Conservation (phyloP, 2,113 vertebrate genomes). For the Epinephelus lanceolatus region DNA sequence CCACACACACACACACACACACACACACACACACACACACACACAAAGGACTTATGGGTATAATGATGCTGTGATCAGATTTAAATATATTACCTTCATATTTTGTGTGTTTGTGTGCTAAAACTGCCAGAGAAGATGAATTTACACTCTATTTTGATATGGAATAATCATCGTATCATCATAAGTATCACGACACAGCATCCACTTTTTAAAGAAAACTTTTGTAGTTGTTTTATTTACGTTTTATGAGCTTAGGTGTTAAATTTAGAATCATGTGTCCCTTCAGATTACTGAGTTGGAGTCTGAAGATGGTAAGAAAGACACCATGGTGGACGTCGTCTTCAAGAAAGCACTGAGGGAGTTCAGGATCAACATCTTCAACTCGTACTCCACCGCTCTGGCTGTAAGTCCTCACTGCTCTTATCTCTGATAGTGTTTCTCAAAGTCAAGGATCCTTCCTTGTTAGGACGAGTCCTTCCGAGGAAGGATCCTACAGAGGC, state of each 20-base stretch:
- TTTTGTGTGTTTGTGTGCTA: not conserved
- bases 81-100: not conserved
- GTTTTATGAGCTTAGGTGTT: not conserved
- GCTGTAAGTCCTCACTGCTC: constrained; percentile 84
- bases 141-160: not conserved
- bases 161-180: not conserved
- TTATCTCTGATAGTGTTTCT: not conserved
- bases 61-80: not conserved
- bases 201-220: not conserved
- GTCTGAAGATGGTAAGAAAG: constrained; percentile 94
- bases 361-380: constrained; percentile 98
- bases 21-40: not conserved
- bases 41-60: not conserved
- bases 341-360: constrained; percentile 98
- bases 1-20: not conserved
- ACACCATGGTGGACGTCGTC: constrained; percentile 95
- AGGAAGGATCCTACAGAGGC: too few species aligned
- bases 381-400: constrained; percentile 94
- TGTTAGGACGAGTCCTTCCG: too few species aligned
- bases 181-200: not conserved
- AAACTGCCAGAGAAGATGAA: not conserved
- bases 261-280: not conserved
- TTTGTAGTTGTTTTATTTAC: too few species aligned
- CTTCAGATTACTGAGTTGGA: constrained; percentile 93
- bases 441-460: too few species aligned